Evolutionary conservation across 2,888 invertebrate genomes (phyloP).

Genomic region (Papilio protenor): DNA sequence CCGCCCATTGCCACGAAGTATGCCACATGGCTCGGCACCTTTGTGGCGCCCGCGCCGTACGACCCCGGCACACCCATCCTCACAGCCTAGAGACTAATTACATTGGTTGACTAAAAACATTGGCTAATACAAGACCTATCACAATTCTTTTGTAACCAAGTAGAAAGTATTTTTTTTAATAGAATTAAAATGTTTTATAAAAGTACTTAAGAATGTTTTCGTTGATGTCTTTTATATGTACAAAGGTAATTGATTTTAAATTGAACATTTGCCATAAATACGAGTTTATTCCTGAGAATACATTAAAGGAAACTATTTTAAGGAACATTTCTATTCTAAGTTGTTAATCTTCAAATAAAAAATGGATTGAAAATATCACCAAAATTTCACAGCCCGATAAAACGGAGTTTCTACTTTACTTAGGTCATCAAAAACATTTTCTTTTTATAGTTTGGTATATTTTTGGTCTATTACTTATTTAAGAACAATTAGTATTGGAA

Average conservation of each 20-base stretch:
- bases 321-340: not conserved
- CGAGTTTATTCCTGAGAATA: not conserved
- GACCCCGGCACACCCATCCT: constrained; percentile 52
- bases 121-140: not conserved
- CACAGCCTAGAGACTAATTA: not conserved
- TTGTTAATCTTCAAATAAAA: not conserved
- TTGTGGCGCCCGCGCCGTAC: constrained; percentile 58
- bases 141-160: not conserved
- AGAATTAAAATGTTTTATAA: not conserved
- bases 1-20: constrained; percentile 75
- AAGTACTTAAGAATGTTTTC: not conserved
- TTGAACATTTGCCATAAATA: not conserved
- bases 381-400: too few relatives aligned
- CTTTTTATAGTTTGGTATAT: not conserved
- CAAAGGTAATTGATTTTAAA: not conserved
- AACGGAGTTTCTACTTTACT: too few relatives aligned
- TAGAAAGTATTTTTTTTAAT: not conserved
- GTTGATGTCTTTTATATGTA: constrained; percentile 14
- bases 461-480: too few relatives aligned
- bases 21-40: constrained; percentile 66
- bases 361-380: too few relatives aligned
- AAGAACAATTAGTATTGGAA: too few relatives aligned
- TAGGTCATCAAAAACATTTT: too few relatives aligned
- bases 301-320: not conserved
- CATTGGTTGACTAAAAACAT: not conserved